phyloP scores from a whole-genome alignment of 2,797 vertebrate species.

The Carapus acus region DNA sequence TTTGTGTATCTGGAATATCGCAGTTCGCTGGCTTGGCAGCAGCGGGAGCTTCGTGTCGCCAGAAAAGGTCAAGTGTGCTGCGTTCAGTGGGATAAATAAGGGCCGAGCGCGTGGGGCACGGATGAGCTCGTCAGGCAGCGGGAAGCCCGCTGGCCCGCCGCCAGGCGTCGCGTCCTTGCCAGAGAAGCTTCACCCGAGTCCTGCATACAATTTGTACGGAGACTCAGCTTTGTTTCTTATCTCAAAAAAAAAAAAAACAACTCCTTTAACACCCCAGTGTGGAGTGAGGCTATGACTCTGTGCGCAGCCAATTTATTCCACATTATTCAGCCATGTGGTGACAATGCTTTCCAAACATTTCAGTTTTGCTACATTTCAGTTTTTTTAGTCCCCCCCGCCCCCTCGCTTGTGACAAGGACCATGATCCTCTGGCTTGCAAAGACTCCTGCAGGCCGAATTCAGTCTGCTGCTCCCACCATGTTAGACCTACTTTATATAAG shows the following conservation, averaged over 20 bases:
- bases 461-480: slow-evolving; percentile 38
- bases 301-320: slow-evolving; percentile 1
- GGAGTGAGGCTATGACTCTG: too few relatives aligned
- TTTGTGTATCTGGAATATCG: slow-evolving; percentile 19
- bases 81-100: slow-evolving; percentile 17
- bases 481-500: slow-evolving; percentile 10
- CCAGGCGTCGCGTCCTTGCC: not conserved
- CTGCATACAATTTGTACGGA: not conserved
- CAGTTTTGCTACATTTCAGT: not conserved
- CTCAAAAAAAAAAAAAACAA: not conserved
- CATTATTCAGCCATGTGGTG: not conserved
- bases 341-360: not conserved
- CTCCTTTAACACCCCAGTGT: not conserved
- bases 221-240: not conserved
- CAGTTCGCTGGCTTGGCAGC: slow-evolving; percentile 8
- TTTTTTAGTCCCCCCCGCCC: not conserved
- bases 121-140: too few relatives aligned
- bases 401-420: not conserved
- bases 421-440: slow-evolving; percentile 18
- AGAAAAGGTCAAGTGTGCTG: slow-evolving; percentile 27
- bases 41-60: slow-evolving; percentile 1
- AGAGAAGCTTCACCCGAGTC: not conserved
- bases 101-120: too few relatives aligned
- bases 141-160: too few relatives aligned
- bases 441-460: slow-evolving; percentile 27